A percentile compares a stretch with the other conserved stretches of the same genome.
Conservation (phyloP, 2,113 vertebrate genomes). For the Notothenia rossii region DNA sequence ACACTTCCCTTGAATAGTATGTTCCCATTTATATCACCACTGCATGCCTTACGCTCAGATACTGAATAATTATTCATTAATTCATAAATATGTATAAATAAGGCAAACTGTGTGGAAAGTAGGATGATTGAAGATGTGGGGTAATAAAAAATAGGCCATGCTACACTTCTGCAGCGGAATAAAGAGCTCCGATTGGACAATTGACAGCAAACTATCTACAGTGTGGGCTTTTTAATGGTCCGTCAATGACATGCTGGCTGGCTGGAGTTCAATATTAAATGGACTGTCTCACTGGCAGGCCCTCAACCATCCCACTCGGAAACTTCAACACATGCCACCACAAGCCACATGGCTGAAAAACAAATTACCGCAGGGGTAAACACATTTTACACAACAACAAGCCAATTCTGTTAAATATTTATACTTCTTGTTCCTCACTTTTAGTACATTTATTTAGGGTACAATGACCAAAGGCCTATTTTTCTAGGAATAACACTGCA, state of each 20-base stretch:
- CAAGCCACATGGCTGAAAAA: constrained; percentile 17
- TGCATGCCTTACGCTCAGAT: neutral
- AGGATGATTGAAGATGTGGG: constrained; percentile 19
- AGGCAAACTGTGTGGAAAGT: constrained; percentile 2
- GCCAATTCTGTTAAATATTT: constrained; percentile 48
- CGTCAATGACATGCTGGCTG: constrained; percentile 45
- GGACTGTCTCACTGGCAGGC: constrained; percentile 19
- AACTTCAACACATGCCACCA: constrained; percentile 10
- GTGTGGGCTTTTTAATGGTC: constrained; percentile 44
- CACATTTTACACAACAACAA: constrained; percentile 26
- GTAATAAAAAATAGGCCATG: constrained; percentile 28
- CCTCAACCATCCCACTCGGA: constrained; percentile 24
- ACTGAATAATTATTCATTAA: too few species aligned
- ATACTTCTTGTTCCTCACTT: constrained; percentile 25
- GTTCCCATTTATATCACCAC: too few species aligned
- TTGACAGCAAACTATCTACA: constrained; percentile 49
- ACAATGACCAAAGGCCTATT: constrained; percentile 5
- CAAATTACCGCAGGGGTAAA: constrained; percentile 31
- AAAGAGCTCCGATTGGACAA: constrained; percentile 25
- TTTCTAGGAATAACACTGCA: neutral
- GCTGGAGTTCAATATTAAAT: constrained; percentile 39
- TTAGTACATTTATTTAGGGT: constrained; percentile 24
- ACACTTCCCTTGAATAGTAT: neutral
- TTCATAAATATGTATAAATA: neutral
- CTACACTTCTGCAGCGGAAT: constrained; percentile 35